Base-by-base conservation (phyloP, 2,113 vertebrate genomes). In the Brachyhypopomus occidentalis region DNA sequence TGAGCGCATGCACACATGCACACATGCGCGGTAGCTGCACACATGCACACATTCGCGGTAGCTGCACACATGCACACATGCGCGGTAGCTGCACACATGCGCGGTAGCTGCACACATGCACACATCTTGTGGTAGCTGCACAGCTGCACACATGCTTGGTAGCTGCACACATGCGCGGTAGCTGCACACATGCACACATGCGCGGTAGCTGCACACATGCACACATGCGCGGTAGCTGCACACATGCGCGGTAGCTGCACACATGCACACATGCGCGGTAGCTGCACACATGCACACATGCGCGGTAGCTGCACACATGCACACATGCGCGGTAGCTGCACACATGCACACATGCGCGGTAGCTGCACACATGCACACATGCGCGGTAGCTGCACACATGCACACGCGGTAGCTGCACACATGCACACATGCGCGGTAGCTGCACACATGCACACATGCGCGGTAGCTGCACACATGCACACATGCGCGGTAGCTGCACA, bases 1-100 rank as follows among this genome's bases (percentile, higher is more conserved):
- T 11, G 9, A 45, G 41, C 41, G 1, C 6, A 45, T 11, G 41
- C 41, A 45, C 41, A 45, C 41, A 45, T 5, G 6, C 5, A 11
- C 41, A 45, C 6, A 7, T 8, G 9, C 41, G 5, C 1, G 41
- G n/a, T n/a, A n/a, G n/a, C n/a, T 7, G 7, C 38, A 38, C 38
- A 7, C 38, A 38, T 38, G 38, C 38, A 7, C 38, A 38, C 38
- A 4, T 38, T 3, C 7, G 7, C 38, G 11, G 41, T 6, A 77
- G 63, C 27, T 77, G 80, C 64, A 25, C 58, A 63, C 67, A 82
- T n/a, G n/a, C n/a, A n/a, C n/a, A n/a, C n/a, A n/a, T n/a, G n/a
- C n/a, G n/a, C n/a, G n/a, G 45, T 14, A 77, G 63, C 27, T 77
- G 80, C 64, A 25, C 58, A 64, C 67, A 77, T n/a, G n/a, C n/a